Base-by-base conservation (phyloP, 2,888 invertebrate species). In the Thera britannica region DNA sequence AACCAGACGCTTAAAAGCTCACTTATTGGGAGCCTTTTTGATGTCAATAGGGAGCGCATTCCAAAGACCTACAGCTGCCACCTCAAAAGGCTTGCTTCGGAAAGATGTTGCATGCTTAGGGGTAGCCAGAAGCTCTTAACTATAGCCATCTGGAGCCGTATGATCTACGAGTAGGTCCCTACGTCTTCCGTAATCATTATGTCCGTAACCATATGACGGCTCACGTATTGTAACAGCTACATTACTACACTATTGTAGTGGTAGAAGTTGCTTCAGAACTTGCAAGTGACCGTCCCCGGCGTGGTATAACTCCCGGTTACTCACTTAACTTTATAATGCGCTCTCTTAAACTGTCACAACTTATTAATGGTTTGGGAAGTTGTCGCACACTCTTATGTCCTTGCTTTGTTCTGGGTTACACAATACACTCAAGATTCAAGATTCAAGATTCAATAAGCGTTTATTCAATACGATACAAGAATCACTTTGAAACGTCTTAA, bases 261-360 rank as follows among this genome's bases (percentile, higher is more conserved):
- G 48, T 62, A 4, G 56, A 62, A 62, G 48, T 62, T 48, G 46
- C 38, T 51, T 9, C 7, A 23, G 23, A 69, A 70, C 48, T 67
- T 55, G 69, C 23, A 68, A 72, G 72, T 70, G 62, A 58, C 62
- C 52, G 65, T 66, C 70, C 69, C 68, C 41, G n/a, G 60, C 56
- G 68, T 65, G 71, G 63, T 58, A 68, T 72, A 63, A 65, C 67
- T 73, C 68, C 48, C 54, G 61, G 58, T 66, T 61, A 68, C 68
- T 67, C 57, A 62, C 56, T 62, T 67, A 72, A 75, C 74, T 73
- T 75, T 60, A 75, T 73, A 73, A 73, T 72, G 67, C 67, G 64
- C 62, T 70, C 72, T 70, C 74, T 73, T 69, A 73, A 72, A 73
- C 64, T 75, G 72, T 71, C 72, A 58, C 65, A 75, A 75, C 70